phyloP scores from a whole-genome alignment of 2,797 vertebrate genomes.

The Sebastes melanostomus region DNA sequence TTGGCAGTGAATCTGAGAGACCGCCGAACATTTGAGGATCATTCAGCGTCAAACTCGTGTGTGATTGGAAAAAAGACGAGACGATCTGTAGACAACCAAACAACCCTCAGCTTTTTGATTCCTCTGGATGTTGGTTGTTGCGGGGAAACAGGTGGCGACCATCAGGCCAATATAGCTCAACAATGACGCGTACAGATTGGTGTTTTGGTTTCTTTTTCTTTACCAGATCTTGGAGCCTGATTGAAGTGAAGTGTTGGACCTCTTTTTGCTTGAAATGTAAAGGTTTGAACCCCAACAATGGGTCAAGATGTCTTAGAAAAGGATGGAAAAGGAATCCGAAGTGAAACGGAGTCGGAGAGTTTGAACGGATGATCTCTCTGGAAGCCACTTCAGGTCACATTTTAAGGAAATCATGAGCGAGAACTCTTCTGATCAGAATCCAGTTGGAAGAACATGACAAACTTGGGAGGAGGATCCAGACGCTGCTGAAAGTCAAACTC shows the following conservation, averaged over 20 bases:
- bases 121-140: background rate
- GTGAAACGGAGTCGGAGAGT: background rate
- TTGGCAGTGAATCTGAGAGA: background rate
- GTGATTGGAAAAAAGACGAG: background rate
- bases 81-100: background rate
- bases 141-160: background rate
- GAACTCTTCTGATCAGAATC: background rate
- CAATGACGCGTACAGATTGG: background rate
- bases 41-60: background rate
- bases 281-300: background rate
- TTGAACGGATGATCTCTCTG: background rate
- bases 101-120: background rate
- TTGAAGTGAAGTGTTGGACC: background rate
- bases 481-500: constrained; percentile 13
- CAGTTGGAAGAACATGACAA: background rate
- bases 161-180: background rate
- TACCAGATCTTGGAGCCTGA: background rate
- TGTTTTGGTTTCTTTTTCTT: background rate
- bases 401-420: background rate
- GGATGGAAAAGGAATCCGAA: background rate
- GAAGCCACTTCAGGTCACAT: background rate
- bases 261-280: background rate
- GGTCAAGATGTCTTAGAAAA: background rate
- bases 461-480: background rate
- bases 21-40: background rate